Conservation (phyloP, 2,113 vertebrate species). For the Corythaeola cristata region DNA sequence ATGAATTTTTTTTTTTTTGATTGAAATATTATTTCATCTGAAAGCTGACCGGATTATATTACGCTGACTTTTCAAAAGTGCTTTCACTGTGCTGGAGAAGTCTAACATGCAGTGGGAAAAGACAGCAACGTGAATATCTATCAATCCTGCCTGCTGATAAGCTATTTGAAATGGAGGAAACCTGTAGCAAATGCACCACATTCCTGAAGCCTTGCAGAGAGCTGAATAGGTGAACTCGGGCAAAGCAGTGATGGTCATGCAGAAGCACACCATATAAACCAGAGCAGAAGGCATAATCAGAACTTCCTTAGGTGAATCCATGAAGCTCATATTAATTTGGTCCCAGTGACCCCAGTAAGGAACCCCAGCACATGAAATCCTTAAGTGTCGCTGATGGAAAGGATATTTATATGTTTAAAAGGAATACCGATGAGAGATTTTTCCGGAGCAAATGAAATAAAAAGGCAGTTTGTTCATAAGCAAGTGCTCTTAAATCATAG, state of each 20-base stretch:
- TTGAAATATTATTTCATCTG: not conserved
- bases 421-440: not conserved
- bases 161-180: not conserved
- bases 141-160: not conserved
- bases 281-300: not conserved
- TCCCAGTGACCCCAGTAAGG: not conserved
- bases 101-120: not conserved
- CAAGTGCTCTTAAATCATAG: not conserved
- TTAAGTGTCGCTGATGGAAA: not conserved
- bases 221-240: not conserved
- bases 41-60: not conserved
- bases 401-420: not conserved
- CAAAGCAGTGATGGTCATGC: not conserved
- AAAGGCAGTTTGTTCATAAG: not conserved
- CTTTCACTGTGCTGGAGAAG: not conserved
- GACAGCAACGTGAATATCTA: not conserved
- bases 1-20: not conserved
- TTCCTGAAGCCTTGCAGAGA: not conserved
- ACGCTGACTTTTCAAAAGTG: not conserved
- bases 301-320: not conserved
- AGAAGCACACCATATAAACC: not conserved
- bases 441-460: not conserved
- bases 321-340: not conserved
- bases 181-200: not conserved
- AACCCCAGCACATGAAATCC: not conserved